phyloP scores from a whole-genome alignment of 2,113 vertebrate genomes.

The Parotia lawesii region DNA sequence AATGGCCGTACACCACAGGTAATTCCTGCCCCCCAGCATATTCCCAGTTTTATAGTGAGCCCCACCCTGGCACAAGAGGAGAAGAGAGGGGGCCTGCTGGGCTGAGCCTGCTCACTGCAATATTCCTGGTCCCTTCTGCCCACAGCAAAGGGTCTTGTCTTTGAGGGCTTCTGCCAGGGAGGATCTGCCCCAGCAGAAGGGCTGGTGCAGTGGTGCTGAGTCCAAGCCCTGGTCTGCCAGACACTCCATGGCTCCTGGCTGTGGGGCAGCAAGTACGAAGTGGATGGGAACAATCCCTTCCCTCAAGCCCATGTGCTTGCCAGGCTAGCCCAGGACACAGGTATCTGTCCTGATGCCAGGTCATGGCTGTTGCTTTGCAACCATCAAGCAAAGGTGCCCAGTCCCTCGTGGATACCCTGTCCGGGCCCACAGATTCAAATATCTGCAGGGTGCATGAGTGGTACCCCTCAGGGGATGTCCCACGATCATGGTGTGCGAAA shows the following conservation, averaged over 20 bases:
- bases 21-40: neutral
- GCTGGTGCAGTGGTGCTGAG: neutral
- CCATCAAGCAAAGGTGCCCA: neutral
- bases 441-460: neutral
- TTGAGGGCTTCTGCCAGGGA: neutral
- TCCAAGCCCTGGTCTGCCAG: neutral
- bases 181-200: neutral
- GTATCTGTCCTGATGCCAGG: neutral
- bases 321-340: neutral
- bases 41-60: neutral
- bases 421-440: neutral
- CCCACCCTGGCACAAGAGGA: neutral
- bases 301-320: neutral
- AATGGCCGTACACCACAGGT: neutral
- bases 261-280: neutral
- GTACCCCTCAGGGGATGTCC: fast-evolving
- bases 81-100: neutral
- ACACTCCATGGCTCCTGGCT: too few species aligned
- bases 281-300: neutral
- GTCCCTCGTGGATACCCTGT: too few species aligned
- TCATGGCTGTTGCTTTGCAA: fast-evolving
- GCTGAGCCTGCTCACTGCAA: too few species aligned
- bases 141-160: neutral
- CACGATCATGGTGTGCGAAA: too few species aligned
- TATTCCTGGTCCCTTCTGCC: neutral